Conservation (phyloP, 2,797 vertebrate species). For the Gadopsis bispinosus region DNA sequence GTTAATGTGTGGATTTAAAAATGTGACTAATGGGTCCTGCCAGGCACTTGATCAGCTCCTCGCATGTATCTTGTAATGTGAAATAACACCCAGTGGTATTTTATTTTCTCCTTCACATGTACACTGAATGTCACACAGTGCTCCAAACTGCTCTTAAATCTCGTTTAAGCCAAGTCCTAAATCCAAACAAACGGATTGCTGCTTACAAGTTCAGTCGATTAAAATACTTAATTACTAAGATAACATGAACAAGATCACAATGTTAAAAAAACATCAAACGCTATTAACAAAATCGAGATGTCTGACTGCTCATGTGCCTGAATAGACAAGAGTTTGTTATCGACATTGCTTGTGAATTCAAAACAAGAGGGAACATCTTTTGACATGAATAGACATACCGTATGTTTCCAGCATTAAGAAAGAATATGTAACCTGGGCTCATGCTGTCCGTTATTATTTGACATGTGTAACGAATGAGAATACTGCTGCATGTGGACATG, state of each 20-base stretch:
- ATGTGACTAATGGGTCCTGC: constrained; percentile 13
- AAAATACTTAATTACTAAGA: not conserved
- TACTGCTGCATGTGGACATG: not conserved
- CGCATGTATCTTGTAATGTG: not conserved
- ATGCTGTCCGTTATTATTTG: not conserved
- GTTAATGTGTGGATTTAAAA: not conserved
- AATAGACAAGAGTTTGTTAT: not conserved
- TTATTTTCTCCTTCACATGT: not conserved
- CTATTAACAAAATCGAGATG: constrained; percentile 5
- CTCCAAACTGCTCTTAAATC: constrained; percentile 1
- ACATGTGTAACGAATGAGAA: not conserved
- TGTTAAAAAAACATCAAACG: not conserved
- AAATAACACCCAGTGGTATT: too few relatives aligned
- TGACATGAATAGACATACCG: not conserved
- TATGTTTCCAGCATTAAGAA: not conserved
- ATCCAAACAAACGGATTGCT: not conserved
- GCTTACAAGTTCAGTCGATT: not conserved
- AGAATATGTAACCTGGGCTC: not conserved
- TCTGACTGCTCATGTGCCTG: not conserved
- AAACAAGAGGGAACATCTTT: not conserved
- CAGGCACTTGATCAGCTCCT: constrained; percentile 3
- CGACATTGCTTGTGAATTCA: not conserved
- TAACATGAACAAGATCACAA: constrained; percentile 10
- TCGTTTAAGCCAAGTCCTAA: not conserved
- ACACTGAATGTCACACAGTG: not conserved